Evolutionary conservation across 1,140 invertebrate species (phyloP).

Genomic region (Papilio glaucus): DNA sequence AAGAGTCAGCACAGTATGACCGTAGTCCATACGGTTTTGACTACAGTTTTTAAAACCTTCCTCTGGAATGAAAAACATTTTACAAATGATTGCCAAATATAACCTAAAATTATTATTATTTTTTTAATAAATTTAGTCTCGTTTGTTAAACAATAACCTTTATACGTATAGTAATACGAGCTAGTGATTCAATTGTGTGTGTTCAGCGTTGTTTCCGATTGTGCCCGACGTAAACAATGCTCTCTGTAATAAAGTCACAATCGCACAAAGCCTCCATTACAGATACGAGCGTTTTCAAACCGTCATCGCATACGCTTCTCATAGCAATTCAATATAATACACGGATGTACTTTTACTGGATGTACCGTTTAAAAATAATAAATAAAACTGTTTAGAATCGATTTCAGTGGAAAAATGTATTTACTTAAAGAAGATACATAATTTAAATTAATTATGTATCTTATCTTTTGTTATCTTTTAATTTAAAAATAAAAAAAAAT

Average conservation of each 20-base stretch:
- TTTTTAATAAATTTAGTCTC: too few relatives aligned
- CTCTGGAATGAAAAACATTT: too few relatives aligned
- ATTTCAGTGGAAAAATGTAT: background rate
- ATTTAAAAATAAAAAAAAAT: too few relatives aligned
- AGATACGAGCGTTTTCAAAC: slow-evolving; percentile 52
- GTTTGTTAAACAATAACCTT: background rate
- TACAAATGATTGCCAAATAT: too few relatives aligned
- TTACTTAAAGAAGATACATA: too few relatives aligned
- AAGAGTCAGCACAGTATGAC: too few relatives aligned
- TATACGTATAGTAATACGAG: slow-evolving; percentile 13
- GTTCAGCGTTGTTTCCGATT: slow-evolving; percentile 26
- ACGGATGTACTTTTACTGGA: slow-evolving; percentile 37
- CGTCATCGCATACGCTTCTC: slow-evolving; percentile 52
- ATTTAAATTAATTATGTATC: too few relatives aligned
- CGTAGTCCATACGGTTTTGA: too few relatives aligned
- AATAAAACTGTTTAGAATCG: background rate
- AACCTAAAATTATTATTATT: too few relatives aligned
- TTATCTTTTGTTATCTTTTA: too few relatives aligned
- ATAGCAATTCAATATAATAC: slow-evolving; percentile 49
- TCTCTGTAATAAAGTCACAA: slow-evolving; percentile 46
- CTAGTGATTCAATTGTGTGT: slow-evolving; percentile 1
- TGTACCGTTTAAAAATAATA: background rate
- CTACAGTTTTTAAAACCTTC: too few relatives aligned
- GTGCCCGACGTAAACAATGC: slow-evolving; percentile 40
- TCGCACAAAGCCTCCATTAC: slow-evolving; percentile 56